These are phyloP conservation scores for Gallinago nigripennis DNA, from an alignment of 2,797 vertebrate species.

Conservation along the genomic window DNA sequence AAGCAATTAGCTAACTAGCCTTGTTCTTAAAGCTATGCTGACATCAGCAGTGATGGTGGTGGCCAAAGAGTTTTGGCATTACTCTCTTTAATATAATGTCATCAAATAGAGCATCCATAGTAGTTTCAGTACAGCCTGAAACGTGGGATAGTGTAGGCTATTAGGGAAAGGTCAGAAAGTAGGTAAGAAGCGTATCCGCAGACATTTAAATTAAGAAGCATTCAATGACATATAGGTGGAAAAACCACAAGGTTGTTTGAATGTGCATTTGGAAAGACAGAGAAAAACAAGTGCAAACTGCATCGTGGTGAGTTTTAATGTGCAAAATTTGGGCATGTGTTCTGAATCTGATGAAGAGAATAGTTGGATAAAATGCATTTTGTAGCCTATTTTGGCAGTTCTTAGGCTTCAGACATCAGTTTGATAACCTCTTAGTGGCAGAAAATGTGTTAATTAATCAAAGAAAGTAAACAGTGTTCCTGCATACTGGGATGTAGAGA, in stretches of 20 bases:
- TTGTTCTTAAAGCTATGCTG: constrained; percentile 43
- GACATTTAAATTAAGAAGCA: not conserved
- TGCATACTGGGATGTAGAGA: not conserved
- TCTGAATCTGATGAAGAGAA: not conserved
- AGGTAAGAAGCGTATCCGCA: not conserved
- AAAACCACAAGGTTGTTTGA: not conserved
- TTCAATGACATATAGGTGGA: not conserved
- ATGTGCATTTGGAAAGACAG: not conserved
- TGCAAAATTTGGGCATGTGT: not conserved
- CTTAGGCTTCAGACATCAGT: not conserved
- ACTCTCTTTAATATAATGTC: constrained; percentile 27
- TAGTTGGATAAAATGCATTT: not conserved
- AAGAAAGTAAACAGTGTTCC: not conserved
- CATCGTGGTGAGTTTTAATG: not conserved
- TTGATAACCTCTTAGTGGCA: not conserved
- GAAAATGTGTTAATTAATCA: not conserved
- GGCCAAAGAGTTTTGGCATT: constrained; percentile 50
- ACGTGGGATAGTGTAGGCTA: not conserved
- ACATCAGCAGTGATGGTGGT: constrained; percentile 43
- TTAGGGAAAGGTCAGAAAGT: not conserved
- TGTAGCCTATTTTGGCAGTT: not conserved
- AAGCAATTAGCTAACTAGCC: constrained; percentile 67
- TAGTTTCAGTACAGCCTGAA: not conserved
- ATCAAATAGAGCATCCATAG: not conserved
- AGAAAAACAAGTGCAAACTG: not conserved